Base-by-base conservation (phyloP, 2,888 invertebrate species). In the Axea sp. region DNA sequence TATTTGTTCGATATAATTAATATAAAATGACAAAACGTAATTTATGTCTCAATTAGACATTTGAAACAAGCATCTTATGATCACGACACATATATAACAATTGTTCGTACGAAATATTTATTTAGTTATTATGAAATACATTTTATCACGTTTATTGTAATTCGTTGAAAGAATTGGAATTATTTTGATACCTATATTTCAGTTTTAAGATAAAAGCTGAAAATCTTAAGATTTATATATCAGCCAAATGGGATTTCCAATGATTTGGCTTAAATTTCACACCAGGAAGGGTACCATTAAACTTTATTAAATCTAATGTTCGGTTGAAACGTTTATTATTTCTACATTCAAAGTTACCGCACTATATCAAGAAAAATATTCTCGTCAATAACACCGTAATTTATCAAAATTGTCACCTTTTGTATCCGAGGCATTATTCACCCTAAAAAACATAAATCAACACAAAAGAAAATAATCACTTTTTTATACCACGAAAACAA, bases 221-320 rank as follows among this genome's bases (percentile, higher is more conserved):
- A 31, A 55, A 41, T 55, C 24, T 55, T 31, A 28, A 9, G 31
- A 12, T 14, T 31, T 19, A 55, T 55, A 31, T 41, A 55, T 55
- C 55, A 41, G 24, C n/a, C 5, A 7, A 22, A 7, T 17, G n/a
- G 22, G 41, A 41, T 55, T 22, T 31, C 22, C 24, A 55, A 55
- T 55, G 41, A 41, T 55, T 41, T 31, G 41, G 31, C 31, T 55
- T 55, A 31, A 55, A 41, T 31, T 55, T 55, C 41, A 41, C 41
- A 55, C 31, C 31, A 24, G 14, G 14, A 41, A 31, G 19, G 30
- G 35, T 55, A 28, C n/a, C 30, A 55, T 55, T 39, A 28, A 53
- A 30, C 53, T 55, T 24, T 39, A 55, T 55, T 55, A 53, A 53
- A 53, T 37, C 53, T 37, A 39, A 53, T 37, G 37, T 53, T 33